Evolutionary conservation across 2,888 invertebrate genomes (phyloP).

Genomic region (Bimastos eiseni): DNA sequence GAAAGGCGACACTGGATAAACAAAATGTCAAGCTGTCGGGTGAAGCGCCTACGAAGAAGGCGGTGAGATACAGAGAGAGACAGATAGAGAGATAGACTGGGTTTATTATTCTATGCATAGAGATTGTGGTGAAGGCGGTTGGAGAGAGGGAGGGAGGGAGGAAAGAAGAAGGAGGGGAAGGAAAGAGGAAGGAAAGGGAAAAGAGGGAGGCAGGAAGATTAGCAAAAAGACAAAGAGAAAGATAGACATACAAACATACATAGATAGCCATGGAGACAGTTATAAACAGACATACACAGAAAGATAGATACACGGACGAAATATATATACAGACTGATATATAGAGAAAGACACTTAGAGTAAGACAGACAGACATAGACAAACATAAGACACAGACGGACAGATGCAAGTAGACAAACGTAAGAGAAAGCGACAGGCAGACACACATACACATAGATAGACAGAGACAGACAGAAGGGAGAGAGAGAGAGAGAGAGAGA

Average conservation of each 20-base stretch:
- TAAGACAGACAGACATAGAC: background rate
- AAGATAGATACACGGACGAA: background rate
- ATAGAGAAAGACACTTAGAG: background rate
- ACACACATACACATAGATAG: background rate
- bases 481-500: no score
- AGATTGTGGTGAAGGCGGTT: background rate
- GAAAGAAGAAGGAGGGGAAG: background rate
- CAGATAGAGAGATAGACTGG: background rate
- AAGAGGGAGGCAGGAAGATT: background rate
- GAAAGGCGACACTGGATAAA: constrained; percentile 16
- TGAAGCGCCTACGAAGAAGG: background rate
- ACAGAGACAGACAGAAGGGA: background rate
- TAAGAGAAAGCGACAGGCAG: background rate
- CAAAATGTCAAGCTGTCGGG: background rate
- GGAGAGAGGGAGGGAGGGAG: background rate
- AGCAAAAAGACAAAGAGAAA: background rate
- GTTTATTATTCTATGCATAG: constrained; percentile 14
- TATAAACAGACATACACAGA: background rate
- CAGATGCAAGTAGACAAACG: background rate
- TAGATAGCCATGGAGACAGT: background rate
- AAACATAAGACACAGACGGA: background rate
- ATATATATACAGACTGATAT: background rate
- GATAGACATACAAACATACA: background rate
- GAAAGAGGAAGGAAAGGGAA: background rate
- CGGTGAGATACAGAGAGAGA: background rate